phyloP scores from a whole-genome alignment of 2,888 invertebrate genomes.

The Alloscopus bannaensis region DNA sequence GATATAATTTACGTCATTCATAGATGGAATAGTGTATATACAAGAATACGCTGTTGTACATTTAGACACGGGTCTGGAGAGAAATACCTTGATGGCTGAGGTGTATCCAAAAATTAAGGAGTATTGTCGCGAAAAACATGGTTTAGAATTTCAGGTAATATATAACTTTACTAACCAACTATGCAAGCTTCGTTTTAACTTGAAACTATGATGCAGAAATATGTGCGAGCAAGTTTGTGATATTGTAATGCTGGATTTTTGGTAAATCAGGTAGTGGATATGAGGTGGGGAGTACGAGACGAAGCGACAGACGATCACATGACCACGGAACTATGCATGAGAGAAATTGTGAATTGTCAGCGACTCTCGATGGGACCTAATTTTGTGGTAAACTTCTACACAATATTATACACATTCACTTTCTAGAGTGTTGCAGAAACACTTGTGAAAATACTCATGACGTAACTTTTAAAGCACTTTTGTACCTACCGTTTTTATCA shows the following conservation, averaged over 20 bases:
- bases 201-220: too few relatives aligned
- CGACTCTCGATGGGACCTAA: conserved; percentile 98
- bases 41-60: neutral
- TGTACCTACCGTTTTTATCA: too few relatives aligned
- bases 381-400: conserved; percentile 94
- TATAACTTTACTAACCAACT: too few relatives aligned
- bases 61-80: conserved; percentile 96
- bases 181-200: too few relatives aligned
- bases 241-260: too few relatives aligned
- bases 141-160: conserved; percentile 95
- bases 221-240: too few relatives aligned
- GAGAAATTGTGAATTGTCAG: conserved; percentile 98
- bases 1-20: too few relatives aligned
- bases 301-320: conserved; percentile 99
- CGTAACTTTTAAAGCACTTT: too few relatives aligned
- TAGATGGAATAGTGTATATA: too few relatives aligned
- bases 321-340: conserved; percentile 98
- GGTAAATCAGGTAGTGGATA: conserved; percentile 90
- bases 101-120: conserved; percentile 98
- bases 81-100: conserved; percentile 98
- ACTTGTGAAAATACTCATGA: too few relatives aligned
- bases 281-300: conserved; percentile 98
- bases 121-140: conserved; percentile 97
- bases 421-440: too few relatives aligned
- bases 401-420: too few relatives aligned